These are phyloP conservation scores for Antitype chi DNA, from an alignment of 2,888 invertebrate species.

Conservation along the genomic window DNA sequence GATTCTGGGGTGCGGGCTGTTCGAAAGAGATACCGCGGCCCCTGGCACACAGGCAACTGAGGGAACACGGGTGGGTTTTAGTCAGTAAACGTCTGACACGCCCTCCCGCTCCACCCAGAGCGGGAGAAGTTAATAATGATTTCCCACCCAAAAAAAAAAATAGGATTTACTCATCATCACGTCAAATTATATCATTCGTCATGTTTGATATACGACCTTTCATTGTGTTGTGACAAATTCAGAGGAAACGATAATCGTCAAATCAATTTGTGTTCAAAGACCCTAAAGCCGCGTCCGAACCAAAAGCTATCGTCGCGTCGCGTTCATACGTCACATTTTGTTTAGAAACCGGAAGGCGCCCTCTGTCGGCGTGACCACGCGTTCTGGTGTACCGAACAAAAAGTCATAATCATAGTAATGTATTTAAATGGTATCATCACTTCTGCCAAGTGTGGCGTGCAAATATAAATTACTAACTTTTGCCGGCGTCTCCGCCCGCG, in stretches of 20 bases:
- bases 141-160: too few relatives aligned
- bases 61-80: too few relatives aligned
- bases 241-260: neutral
- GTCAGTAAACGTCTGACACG: too few relatives aligned
- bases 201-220: neutral
- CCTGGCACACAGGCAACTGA: too few relatives aligned
- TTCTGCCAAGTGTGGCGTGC: too few relatives aligned
- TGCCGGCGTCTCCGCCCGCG: too few relatives aligned
- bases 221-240: conserved; percentile 6
- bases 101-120: too few relatives aligned
- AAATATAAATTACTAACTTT: too few relatives aligned
- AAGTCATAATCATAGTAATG: neutral
- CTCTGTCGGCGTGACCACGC: neutral
- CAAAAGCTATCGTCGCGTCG: neutral
- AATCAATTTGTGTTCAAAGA: conserved; percentile 11
- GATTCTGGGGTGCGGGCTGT: too few relatives aligned
- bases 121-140: too few relatives aligned
- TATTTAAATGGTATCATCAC: too few relatives aligned
- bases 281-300: neutral
- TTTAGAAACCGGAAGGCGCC: neutral
- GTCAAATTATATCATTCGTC: conserved; percentile 1
- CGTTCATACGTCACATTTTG: neutral
- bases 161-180: neutral
- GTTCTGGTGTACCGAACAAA: neutral
- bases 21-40: too few relatives aligned